A percentile compares a stretch with the other conserved stretches of the same genome.
These are phyloP conservation scores for Oryzaephilus surinamensis DNA, from an alignment of 1,140 invertebrate genomes.

Conservation along the genomic window DNA sequence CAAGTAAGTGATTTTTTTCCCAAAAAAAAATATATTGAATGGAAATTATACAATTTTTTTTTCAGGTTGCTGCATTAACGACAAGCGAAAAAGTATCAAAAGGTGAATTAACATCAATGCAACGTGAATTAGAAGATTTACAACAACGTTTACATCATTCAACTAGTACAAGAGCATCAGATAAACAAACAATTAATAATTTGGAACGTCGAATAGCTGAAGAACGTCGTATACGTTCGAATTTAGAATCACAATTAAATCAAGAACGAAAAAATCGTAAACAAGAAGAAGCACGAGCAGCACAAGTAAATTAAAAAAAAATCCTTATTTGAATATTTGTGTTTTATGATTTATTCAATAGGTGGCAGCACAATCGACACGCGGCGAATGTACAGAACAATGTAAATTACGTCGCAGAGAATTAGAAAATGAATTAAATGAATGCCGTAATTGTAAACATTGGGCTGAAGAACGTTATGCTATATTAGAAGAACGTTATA, in stretches of 20 bases:
- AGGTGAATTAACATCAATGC: conserved; percentile 62
- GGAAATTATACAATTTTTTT: conserved; percentile 50
- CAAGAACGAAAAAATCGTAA: conserved; percentile 64
- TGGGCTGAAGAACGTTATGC: conserved; percentile 52
- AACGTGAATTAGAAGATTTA: conserved; percentile 72
- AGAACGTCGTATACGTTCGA: conserved; percentile 63
- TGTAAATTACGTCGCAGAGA: conserved; percentile 66
- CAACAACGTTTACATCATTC: conserved; percentile 49
- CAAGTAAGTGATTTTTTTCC: conserved; percentile 60
- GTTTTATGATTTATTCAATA: conserved; percentile 11
- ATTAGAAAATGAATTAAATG: conserved; percentile 67
- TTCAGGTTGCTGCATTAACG: conserved; percentile 36
- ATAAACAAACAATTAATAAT: conserved; percentile 63
- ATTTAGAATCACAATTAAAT: conserved; percentile 65
- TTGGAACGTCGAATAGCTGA: conserved; percentile 76
- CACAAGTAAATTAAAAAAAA: conserved; percentile 41
- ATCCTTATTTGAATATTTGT: no score
- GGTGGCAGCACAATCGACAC: conserved; percentile 33
- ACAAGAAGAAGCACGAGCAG: conserved; percentile 53
- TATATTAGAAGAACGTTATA: no score
- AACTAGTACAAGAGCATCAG: conserved; percentile 58
- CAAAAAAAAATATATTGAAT: conserved; percentile 71
- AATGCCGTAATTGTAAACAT: conserved; percentile 63
- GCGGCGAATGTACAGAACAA: conserved; percentile 61
- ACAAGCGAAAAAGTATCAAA: conserved; percentile 62